Evolutionary conservation across 2,113 vertebrate genomes (phyloP), one percentile per base, ranked within the genome.

Genomic region (Marcusenius ussheri): DNA sequence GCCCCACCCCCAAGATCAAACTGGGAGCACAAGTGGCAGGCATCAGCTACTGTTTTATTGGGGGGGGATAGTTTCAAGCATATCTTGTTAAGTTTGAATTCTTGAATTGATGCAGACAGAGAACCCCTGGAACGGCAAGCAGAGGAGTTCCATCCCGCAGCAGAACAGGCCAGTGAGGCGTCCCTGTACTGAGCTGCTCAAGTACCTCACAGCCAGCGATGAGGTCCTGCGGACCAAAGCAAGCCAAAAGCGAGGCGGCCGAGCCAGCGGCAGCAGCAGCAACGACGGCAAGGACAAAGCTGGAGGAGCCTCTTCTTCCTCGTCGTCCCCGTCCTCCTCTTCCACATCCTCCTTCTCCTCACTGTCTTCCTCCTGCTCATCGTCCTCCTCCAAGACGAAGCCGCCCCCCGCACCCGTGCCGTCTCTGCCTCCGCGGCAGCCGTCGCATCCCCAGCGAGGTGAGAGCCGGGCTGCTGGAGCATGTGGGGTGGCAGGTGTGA

Each of bases 171-270:
- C 97, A 93, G 96, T 98, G 94, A 98, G 98, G 94, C 98, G 97
- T 93, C 98, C 98, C 87, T 99, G 98, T 97, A 98, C 98, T 3
- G 98, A 99, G 96, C 97, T 99, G 94, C 98, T 99, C 93, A 99
- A 99, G 93, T 99, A 99, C 97, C 97, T 99, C 95, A 99, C 98
- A 92, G 97, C 98, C 10, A 98, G 96, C 45, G 97, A 99, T 96
- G 98, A 98, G 95, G 96, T 96, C 95, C 96, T 97, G 94, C 97
- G 98, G 94, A 96, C 95, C 95, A 98, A 98, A 97, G 95, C 96
- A 95, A 94, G 96, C 94, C 98, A 99, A 92, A 97, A 95, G 95
- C 97, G 97, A 93, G 96, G 96, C 94, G 89, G 96, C 95, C 98
- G 95, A 96, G 96, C 89, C 11, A 39, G 31, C 35, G 35, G 70